Evolutionary conservation across 2,797 vertebrate genomes (phyloP).

Genomic region (Erpetoichthys calabaricus): DNA sequence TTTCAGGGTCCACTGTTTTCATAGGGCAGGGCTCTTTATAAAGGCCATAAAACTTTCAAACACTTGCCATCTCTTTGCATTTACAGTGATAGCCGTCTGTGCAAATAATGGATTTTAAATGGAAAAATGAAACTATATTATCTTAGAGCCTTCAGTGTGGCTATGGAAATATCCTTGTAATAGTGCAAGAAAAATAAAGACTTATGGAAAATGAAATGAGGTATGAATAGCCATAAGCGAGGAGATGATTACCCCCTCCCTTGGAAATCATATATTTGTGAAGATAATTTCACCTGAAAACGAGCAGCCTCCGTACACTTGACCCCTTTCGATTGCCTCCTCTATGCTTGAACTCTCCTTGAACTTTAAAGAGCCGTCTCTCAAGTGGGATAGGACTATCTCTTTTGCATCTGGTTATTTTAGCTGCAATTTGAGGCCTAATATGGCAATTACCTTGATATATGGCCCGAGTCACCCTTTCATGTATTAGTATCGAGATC

Average conservation of each 20-base stretch:
- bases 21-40: constrained; percentile 26
- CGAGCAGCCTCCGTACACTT: constrained; percentile 63
- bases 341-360: constrained; percentile 97
- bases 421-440: constrained; percentile 87
- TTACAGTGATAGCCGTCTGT: constrained; percentile 11
- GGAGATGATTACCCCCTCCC: constrained; percentile 80
- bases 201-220: constrained; percentile 77
- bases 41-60: constrained; percentile 34
- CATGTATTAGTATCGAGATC: constrained; percentile 68
- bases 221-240: constrained; percentile 80
- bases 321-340: constrained; percentile 65
- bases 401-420: constrained; percentile 95
- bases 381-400: constrained; percentile 62
- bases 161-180: constrained; percentile 45
- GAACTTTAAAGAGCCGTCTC: constrained; percentile 76
- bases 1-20: constrained; percentile 13
- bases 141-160: constrained; percentile 28
- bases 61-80: constrained; percentile 21
- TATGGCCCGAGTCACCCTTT: constrained; percentile 71
- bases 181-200: constrained; percentile 57
- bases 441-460: constrained; percentile 88
- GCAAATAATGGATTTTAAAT: constrained; percentile 14
- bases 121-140: constrained; percentile 11
- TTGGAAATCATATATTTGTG: constrained; percentile 88
- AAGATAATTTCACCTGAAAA: constrained; percentile 73